These are phyloP conservation scores for Malacosoma neustria DNA, from an alignment of 2,888 invertebrate genomes.

Conservation along the genomic window DNA sequence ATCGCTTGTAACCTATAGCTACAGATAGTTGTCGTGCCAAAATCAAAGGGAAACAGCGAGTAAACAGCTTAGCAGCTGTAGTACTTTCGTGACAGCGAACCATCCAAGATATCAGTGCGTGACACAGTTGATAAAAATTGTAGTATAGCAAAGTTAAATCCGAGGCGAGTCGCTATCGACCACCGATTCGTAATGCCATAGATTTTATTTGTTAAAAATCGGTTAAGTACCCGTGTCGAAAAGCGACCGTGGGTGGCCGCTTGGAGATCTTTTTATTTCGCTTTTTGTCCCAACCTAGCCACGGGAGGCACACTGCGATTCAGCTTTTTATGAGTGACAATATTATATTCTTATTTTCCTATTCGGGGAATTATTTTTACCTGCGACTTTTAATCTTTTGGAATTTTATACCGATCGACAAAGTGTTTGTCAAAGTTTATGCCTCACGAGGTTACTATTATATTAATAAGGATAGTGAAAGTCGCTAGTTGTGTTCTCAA, in stretches of 20 bases:
- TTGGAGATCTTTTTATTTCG: conserved; percentile 62
- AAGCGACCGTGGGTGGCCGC: conserved; percentile 69
- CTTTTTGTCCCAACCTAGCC: conserved; percentile 63
- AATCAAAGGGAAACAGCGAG: neutral
- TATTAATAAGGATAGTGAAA: no score
- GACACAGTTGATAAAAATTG: conserved; percentile 37
- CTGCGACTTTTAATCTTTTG: conserved; percentile 22
- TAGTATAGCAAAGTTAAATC: conserved; percentile 47
- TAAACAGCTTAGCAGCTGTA: neutral
- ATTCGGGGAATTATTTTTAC: conserved; percentile 58
- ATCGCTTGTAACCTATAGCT: no score
- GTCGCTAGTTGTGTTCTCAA: no score
- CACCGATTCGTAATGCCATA: conserved; percentile 71
- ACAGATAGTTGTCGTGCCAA: conserved; percentile 1
- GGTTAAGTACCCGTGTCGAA: conserved; percentile 75
- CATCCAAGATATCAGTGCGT: conserved; percentile 19
- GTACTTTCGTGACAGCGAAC: conserved; percentile 1
- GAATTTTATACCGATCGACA: conserved; percentile 1
- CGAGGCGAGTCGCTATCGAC: conserved; percentile 42
- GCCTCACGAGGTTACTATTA: no score
- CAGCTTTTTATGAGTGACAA: conserved; percentile 70
- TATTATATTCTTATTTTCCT: conserved; percentile 44
- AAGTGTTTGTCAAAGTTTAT: neutral
- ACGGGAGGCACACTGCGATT: conserved; percentile 65
- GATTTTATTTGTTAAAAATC: conserved; percentile 76